These are phyloP conservation scores for Ornithoptera priamus DNA, from an alignment of 2,888 invertebrate genomes.

Conservation along the genomic window DNA sequence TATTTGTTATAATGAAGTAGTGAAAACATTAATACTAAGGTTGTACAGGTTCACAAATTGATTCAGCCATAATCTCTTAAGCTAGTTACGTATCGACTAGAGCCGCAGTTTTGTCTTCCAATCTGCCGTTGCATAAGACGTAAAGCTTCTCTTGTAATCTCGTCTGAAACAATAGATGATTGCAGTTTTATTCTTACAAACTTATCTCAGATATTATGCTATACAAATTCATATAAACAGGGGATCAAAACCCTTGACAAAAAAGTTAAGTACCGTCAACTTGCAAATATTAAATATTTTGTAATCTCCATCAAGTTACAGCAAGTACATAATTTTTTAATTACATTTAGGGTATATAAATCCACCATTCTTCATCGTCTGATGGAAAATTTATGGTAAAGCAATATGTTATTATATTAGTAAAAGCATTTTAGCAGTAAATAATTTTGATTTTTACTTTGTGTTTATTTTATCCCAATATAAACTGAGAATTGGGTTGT, in stretches of 20 bases:
- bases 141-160: constrained; percentile 7
- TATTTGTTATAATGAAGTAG: background rate
- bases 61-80: constrained; percentile 15
- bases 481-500: too few species aligned
- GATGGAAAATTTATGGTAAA: too few species aligned
- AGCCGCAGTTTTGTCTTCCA: constrained; percentile 19
- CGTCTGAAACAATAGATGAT: background rate
- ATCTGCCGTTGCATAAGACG: constrained; percentile 11
- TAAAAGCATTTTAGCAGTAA: too few species aligned
- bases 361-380: too few species aligned
- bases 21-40: background rate
- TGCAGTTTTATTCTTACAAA: constrained; percentile 1
- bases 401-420: too few species aligned
- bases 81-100: constrained; percentile 7
- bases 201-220: background rate
- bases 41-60: constrained; percentile 9
- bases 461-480: too few species aligned
- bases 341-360: too few species aligned
- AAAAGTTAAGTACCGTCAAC: background rate
- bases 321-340: too few species aligned
- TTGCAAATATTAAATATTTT: too few species aligned
- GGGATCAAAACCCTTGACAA: too few species aligned
- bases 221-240: background rate
- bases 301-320: too few species aligned
- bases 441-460: too few species aligned